These are phyloP conservation scores for Xiphophorus birchmanni DNA, from an alignment of 2,797 vertebrate genomes.

Conservation along the genomic window DNA sequence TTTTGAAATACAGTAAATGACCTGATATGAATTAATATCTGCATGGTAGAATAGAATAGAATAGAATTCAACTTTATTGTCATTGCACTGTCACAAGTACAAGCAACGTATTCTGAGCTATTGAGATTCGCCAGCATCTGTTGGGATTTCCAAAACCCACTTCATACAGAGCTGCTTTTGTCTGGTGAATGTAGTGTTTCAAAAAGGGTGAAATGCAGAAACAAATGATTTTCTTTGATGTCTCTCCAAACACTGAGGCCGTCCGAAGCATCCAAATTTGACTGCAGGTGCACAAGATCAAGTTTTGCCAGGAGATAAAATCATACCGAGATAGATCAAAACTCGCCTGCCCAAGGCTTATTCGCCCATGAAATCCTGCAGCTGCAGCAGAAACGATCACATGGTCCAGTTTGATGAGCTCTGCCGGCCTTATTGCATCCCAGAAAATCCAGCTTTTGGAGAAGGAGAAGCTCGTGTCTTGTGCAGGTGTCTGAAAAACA, in stretches of 20 bases:
- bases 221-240: constrained; percentile 41
- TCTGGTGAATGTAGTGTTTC: not conserved
- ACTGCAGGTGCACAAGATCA: constrained; percentile 51
- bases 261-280: constrained; percentile 31
- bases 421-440: not conserved
- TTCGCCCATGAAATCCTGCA: constrained; percentile 38
- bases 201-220: constrained; percentile 29
- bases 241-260: constrained; percentile 43
- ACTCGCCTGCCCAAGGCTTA: constrained; percentile 30
- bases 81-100: too few relatives aligned
- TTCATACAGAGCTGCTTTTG: not conserved
- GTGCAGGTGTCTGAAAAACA: constrained; percentile 65
- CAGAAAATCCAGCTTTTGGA: constrained; percentile 23
- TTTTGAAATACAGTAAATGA: not conserved
- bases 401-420: constrained; percentile 41
- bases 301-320: constrained; percentile 42
- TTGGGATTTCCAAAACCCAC: constrained; percentile 7
- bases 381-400: constrained; percentile 33
- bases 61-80: too few relatives aligned
- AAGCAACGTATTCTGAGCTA: not conserved
- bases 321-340: constrained; percentile 22
- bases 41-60: not conserved
- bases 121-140: not conserved
- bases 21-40: not conserved
- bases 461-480: constrained; percentile 56